These are phyloP conservation scores for Tenthredo mesomela DNA, from an alignment of 2,888 invertebrate species.

Conservation along the genomic window DNA sequence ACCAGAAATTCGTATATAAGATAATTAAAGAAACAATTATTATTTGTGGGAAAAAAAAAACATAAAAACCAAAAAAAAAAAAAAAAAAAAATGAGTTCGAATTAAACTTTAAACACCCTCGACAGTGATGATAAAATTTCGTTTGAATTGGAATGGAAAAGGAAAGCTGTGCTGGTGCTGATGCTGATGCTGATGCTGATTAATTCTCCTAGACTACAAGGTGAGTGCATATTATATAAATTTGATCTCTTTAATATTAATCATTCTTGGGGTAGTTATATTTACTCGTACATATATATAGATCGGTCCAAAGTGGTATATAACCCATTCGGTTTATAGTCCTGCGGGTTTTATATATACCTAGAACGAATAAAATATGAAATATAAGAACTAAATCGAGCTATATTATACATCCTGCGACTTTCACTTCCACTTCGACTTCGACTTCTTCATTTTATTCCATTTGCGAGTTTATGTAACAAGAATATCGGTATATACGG, in stretches of 20 bases:
- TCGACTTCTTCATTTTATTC: not conserved
- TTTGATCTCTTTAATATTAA: not conserved
- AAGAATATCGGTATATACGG: not conserved
- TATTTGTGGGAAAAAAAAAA: conserved; percentile 64
- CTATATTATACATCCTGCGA: not conserved
- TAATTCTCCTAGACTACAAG: not conserved
- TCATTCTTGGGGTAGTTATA: not conserved
- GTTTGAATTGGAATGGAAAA: not conserved
- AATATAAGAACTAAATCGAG: not conserved
- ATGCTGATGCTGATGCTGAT: too few species aligned
- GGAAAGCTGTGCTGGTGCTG: rapidly evolving
- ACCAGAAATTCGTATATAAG: conserved; percentile 67
- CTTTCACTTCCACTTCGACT: not conserved
- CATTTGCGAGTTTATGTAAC: not conserved
- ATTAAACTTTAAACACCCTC: not conserved
- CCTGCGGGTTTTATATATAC: not conserved
- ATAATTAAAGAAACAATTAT: conserved; percentile 66
- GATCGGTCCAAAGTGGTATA: not conserved
- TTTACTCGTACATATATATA: not conserved
- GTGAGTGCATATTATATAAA: not conserved
- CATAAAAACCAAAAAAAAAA: too few species aligned
- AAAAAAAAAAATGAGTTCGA: not conserved
- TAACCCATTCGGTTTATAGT: not conserved
- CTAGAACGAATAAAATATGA: not conserved
- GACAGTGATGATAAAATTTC: not conserved